Percentiles rank a stretch among this genome's conserved stretches.
Evolutionary conservation across 2,888 invertebrate species (phyloP).

Genomic region (Corbicula japonica): DNA sequence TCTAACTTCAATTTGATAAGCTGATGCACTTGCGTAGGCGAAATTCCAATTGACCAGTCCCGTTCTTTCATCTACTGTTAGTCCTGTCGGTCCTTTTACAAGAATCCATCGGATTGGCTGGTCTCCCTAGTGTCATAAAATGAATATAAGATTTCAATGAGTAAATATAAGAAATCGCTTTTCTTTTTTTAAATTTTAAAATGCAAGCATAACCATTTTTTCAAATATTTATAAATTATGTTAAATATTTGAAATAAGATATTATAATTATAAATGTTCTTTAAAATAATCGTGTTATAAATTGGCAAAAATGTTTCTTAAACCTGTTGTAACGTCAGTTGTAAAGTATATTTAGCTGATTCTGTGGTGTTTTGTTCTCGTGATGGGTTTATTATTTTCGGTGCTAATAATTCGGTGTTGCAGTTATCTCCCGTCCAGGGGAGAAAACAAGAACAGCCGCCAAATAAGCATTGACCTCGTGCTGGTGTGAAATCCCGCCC

Average conservation of each 20-base stretch:
- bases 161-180: too few species aligned
- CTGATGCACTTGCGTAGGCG: slow-evolving; percentile 18
- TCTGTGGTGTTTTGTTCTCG: slow-evolving; percentile 9
- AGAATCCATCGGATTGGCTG: slow-evolving; percentile 47
- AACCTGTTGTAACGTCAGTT: slow-evolving; percentile 24
- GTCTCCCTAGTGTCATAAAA: slow-evolving; percentile 39
- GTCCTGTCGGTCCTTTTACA: slow-evolving; percentile 20
- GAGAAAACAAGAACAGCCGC: slow-evolving; percentile 66
- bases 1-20: slow-evolving; percentile 30
- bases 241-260: background rate
- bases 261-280: background rate
- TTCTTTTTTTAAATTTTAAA: too few species aligned
- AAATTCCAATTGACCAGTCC: slow-evolving; percentile 47
- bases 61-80: slow-evolving; percentile 34
- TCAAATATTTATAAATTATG: too few species aligned
- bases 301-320: background rate
- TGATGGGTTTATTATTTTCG: slow-evolving; percentile 27
- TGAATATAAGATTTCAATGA: too few species aligned
- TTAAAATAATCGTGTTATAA: background rate
- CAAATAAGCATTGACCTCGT: slow-evolving; percentile 68
- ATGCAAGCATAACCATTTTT: too few species aligned
- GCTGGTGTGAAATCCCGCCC: slow-evolving; percentile 54
- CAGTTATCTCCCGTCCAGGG: slow-evolving; percentile 73
- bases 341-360: slow-evolving; percentile 4
- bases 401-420: slow-evolving; percentile 43